Conservation (phyloP, 2,797 vertebrate species). For the Antrozous pallidus region DNA sequence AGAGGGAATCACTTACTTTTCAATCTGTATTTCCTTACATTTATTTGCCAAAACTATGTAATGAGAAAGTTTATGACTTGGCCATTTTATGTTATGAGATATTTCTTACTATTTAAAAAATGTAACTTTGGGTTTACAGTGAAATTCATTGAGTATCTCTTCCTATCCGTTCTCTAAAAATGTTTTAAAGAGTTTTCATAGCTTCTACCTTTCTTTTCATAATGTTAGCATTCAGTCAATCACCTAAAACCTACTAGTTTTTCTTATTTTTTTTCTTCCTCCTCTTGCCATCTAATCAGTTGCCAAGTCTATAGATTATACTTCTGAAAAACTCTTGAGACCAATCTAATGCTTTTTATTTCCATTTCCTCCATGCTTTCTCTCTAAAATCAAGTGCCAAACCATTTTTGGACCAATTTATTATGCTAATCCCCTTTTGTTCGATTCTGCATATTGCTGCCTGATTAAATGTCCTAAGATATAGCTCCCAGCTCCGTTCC, state of each 20-base stretch:
- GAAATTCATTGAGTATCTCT: neutral
- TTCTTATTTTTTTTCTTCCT: neutral
- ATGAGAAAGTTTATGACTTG: neutral
- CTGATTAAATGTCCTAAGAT: neutral
- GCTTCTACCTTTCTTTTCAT: neutral
- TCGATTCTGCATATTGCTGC: neutral
- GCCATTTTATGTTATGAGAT: neutral
- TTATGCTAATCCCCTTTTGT: neutral
- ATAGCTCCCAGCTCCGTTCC: neutral
- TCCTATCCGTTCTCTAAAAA: neutral
- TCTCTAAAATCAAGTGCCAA: neutral
- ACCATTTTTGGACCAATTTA: neutral
- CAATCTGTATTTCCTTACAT: neutral
- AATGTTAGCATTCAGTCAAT: neutral
- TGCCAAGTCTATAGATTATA: neutral
- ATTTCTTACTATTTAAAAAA: neutral
- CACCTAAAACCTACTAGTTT: neutral
- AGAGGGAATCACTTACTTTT: neutral
- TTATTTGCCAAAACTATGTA: neutral
- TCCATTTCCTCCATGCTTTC: neutral
- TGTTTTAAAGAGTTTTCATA: neutral
- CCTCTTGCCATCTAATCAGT: neutral
- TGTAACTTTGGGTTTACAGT: neutral
- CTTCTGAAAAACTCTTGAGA: neutral
- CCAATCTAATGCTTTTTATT: neutral